Conservation (phyloP, 2,797 vertebrate genomes). For the Serranus cabrilla region DNA sequence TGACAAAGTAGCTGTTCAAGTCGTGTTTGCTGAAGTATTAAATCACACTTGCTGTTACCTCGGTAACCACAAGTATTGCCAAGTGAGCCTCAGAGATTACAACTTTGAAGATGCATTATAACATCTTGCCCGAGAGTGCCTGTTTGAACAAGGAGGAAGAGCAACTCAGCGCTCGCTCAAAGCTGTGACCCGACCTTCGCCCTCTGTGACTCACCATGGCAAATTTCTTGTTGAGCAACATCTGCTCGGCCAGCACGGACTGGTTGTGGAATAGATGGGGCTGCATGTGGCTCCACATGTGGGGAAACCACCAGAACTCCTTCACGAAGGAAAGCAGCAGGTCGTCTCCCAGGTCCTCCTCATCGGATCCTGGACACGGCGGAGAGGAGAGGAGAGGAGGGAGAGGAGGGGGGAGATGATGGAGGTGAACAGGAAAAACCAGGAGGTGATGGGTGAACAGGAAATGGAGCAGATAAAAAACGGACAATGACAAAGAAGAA, state of each 20-base stretch:
- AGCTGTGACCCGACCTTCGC: slow-evolving; percentile 53
- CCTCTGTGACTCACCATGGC: slow-evolving; percentile 91
- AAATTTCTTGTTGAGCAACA: slow-evolving; percentile 98
- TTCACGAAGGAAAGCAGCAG: slow-evolving; percentile 95
- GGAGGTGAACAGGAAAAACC: slow-evolving; percentile 8
- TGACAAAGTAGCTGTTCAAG: slow-evolving; percentile 5
- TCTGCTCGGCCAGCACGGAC: slow-evolving; percentile 97
- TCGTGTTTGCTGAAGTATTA: not conserved
- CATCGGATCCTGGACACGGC: slow-evolving; percentile 90
- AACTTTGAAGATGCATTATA: not conserved
- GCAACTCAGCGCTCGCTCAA: slow-evolving; percentile 6
- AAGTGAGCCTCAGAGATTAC: not conserved
- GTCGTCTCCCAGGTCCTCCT: slow-evolving; percentile 96
- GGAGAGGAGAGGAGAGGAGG: not conserved
- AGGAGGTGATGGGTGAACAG: slow-evolving; percentile 1
- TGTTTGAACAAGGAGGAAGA: not conserved
- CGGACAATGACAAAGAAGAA: slow-evolving; percentile 33
- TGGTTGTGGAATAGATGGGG: slow-evolving; percentile 99
- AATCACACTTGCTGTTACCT: slow-evolving; percentile 15
- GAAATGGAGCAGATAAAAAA: slow-evolving; percentile 56
- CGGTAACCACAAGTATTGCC: not conserved
- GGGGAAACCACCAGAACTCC: slow-evolving; percentile 99
- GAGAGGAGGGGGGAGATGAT: not conserved
- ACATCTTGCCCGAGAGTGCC: not conserved
- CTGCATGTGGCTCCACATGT: slow-evolving; percentile 99